phyloP scores from a whole-genome alignment of 2,888 invertebrate species.

The Rugalucina vietnamica region DNA sequence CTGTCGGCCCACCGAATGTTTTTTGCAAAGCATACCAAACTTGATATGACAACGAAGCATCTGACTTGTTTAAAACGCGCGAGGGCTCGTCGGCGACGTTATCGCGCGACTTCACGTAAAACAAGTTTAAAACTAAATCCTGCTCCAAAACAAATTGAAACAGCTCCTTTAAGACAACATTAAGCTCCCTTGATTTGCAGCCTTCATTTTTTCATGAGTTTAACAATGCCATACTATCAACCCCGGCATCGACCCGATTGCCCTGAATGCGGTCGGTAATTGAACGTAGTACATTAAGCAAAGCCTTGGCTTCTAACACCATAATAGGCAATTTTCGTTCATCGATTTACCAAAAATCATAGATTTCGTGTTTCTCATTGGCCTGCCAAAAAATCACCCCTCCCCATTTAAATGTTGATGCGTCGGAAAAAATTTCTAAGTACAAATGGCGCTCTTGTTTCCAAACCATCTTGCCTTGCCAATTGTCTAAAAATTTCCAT shows the following conservation, averaged over 20 bases:
- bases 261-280: not conserved
- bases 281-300: not conserved
- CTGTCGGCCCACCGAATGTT: too few relatives aligned
- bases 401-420: not conserved
- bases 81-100: not conserved
- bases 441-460: not conserved
- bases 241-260: not conserved
- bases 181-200: not conserved
- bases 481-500: not conserved
- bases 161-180: not conserved
- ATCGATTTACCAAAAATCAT: not conserved
- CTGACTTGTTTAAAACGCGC: not conserved
- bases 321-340: not conserved
- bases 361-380: not conserved
- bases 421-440: not conserved
- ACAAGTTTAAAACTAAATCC: not conserved
- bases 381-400: not conserved
- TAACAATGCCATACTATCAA: not conserved
- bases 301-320: not conserved
- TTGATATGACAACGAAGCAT: not conserved
- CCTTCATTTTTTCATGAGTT: not conserved
- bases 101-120: not conserved
- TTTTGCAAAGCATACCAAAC: not conserved
- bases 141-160: not conserved
- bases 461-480: not conserved